Base-by-base conservation (phyloP, 1,140 invertebrate species). In the Drosophila guanche region DNA sequence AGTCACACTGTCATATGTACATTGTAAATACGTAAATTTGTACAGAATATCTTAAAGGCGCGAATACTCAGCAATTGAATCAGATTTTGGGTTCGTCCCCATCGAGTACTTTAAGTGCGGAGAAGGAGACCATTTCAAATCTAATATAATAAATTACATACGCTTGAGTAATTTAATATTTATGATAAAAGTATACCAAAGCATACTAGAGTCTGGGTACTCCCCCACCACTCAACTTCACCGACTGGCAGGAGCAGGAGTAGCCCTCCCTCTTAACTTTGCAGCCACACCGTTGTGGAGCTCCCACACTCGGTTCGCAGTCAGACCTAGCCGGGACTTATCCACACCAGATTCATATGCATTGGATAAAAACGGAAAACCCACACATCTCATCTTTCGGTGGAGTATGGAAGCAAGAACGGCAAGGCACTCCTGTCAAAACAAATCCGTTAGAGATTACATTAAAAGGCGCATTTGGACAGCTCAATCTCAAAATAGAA, bases 401-500 rank as follows among this genome's bases (percentile, higher is more conserved):
- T 46, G 37, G 16, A 27, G 43, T 42, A 41, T 43, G 33, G 22
- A 43, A 40, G 27, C 33, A 56, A n/a, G 7, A 55, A 59, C 14
- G 40, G 37, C 41, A 52, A 55, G 69, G 75, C 69, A 68, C 68
- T 84, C 73, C 75, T 85, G 81, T 85, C 81, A 85, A 85, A 85
- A 85, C 83, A 85, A 85, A 85, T 85, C 81, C 81, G 77, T 85
- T 86, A 88, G 81, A 85, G 81, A 85, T 85, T 86, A 85, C 81
- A 85, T 86, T 85, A 85, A 85, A 81, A 85, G 83, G 73, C 81
- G 81, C 81, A 85, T 88, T 85, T 81, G 81, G 81, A 85, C 81
- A 85, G 81, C 80, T 85, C 76, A 76, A 85, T 85, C 67, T 80
- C 76, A 85, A 85, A 69, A 85, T 78, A 83, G 69, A 60, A 84